Evolutionary conservation across 2,113 vertebrate genomes (phyloP).

Genomic region (Dipodomys merriami): DNA sequence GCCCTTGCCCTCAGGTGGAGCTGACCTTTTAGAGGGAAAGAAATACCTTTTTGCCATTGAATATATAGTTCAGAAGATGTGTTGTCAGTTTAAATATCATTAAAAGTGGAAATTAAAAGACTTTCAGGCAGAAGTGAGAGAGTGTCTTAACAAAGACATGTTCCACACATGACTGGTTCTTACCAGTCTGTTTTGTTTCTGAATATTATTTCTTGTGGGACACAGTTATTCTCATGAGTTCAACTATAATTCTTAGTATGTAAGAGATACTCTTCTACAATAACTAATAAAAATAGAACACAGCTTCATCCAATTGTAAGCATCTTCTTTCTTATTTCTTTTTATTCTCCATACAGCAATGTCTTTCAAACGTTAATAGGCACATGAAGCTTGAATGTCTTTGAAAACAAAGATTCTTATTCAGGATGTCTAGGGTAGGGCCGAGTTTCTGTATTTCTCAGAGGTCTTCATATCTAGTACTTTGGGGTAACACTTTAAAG

Average conservation of each 20-base stretch:
- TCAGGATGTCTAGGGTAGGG: background rate
- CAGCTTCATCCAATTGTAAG: background rate
- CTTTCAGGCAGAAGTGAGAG: background rate
- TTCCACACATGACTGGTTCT: background rate
- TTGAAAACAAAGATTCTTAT: background rate
- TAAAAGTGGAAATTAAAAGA: background rate
- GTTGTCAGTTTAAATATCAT: background rate
- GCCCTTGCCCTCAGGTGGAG: background rate
- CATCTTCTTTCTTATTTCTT: background rate
- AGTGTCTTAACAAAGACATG: background rate
- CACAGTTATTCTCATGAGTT: background rate
- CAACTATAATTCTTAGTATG: background rate
- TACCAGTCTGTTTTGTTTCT: background rate
- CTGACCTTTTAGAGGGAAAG: background rate
- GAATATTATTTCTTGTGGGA: background rate
- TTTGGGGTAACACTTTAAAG: background rate
- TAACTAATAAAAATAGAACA: background rate
- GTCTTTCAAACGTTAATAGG: background rate
- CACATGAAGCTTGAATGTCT: background rate
- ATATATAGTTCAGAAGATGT: background rate
- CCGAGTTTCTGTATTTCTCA: background rate
- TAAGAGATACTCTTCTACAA: background rate
- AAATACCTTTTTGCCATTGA: background rate
- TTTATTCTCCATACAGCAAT: background rate
- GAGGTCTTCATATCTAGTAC: fast-evolving